Base-by-base conservation (phyloP, 2,797 vertebrate genomes). In the Mus minutoides region DNA sequence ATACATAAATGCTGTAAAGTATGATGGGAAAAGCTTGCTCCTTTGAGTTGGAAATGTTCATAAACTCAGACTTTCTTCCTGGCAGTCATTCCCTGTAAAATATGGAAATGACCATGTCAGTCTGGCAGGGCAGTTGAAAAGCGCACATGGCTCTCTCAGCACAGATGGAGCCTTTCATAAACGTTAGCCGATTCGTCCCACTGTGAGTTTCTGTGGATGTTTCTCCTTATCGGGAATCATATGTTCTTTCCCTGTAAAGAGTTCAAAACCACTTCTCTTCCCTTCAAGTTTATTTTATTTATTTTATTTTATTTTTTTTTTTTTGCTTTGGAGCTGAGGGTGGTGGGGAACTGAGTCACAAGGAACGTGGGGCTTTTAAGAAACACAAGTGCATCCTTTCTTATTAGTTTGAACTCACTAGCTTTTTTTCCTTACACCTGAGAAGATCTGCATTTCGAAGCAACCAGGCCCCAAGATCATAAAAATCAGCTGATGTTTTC, bases 211-310 rank as follows among this genome's bases (percentile, higher is more conserved):
- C 37, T 78, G 79, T 40, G 2, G 69, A 29, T 9, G 3, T 78
- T 92, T 89, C 67, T 83, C 14, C 86, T 91, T 92, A 67, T 4
- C 49, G 49, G 62, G 92, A 96, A 52, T 91, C 90, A 43, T 12
- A 49, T 54, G 84, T 69, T 52, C 26, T 91, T 80, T 91, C 49
- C 13, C n/a, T 80, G 1, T 90, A 90, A 85, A 82, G 82, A 96
- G 29, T 80, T 92, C 69, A 83, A 95, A 94, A 73, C n/a, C 54
- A 89, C 29, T 85, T 96, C 26, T 69, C 80, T 92, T 91, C 60
- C 78, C 64, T 88, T 92, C 82, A 75, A 19, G 69, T 94, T 60
- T 58, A 37, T 94, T 82, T 82, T 82, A 64, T 37, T 69, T n/a
- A 17, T 69, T 67, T 67, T 16, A 14, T 34, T 14, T 14, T 34